phyloP scores from a whole-genome alignment of 2,888 invertebrate genomes.

The Folsomia candida region DNA sequence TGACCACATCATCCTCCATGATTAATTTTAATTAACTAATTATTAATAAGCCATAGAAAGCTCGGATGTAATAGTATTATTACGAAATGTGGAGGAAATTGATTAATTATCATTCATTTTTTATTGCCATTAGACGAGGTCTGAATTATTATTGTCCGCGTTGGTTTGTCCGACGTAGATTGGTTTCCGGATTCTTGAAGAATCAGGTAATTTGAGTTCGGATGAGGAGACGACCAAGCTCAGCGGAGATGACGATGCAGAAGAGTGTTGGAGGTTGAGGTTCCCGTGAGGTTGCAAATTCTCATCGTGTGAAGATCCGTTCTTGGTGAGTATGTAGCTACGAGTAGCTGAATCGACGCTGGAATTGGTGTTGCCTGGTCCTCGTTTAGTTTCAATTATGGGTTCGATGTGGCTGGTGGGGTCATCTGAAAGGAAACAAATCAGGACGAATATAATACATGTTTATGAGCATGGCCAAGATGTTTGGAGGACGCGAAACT shows the following conservation, averaged over 20 bases:
- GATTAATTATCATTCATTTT: too few species aligned
- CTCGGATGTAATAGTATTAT: too few species aligned
- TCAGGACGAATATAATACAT: background rate
- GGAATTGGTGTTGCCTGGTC: background rate
- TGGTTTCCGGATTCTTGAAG: constrained; percentile 49
- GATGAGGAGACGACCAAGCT: constrained; percentile 48
- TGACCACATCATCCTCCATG: too few species aligned
- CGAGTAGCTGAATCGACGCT: background rate
- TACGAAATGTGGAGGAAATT: too few species aligned
- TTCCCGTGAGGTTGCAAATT: constrained; percentile 34
- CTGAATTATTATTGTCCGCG: too few species aligned
- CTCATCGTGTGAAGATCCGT: constrained; percentile 34
- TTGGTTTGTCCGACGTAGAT: constrained; percentile 49
- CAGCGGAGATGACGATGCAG: constrained; percentile 43
- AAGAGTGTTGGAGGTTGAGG: background rate
- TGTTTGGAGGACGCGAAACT: background rate
- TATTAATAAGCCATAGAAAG: too few species aligned
- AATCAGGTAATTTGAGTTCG: constrained; percentile 46
- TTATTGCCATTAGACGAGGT: too few species aligned
- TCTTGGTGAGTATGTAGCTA: background rate
- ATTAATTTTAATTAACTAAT: too few species aligned
- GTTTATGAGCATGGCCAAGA: constrained; percentile 1
- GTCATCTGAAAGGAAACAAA: background rate
- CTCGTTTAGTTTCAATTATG: background rate
- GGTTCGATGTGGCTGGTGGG: background rate